phyloP scores from a whole-genome alignment of 2,113 vertebrate species.

The Phycodurus eques region DNA sequence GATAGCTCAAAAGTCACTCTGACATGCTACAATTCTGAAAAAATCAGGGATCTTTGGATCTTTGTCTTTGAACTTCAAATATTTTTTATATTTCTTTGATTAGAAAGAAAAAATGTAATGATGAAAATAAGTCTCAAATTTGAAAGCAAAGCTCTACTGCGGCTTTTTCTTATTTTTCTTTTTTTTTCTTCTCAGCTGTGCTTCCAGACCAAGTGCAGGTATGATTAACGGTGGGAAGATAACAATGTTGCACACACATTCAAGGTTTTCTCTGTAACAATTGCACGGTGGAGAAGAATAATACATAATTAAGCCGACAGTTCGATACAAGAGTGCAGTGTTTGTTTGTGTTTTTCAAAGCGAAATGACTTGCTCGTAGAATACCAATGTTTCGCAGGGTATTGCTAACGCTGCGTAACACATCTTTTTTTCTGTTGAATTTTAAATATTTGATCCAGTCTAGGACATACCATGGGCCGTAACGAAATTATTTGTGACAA shows the following conservation, averaged over 20 bases:
- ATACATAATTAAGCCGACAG: conserved; percentile 41
- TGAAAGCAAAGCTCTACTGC: background rate
- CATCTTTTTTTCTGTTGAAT: conserved; percentile 16
- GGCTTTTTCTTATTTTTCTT: background rate
- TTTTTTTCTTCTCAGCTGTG: conserved; percentile 23
- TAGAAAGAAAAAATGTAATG: background rate
- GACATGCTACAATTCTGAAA: too few relatives aligned
- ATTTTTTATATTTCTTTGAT: background rate
- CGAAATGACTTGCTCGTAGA: conserved; percentile 26
- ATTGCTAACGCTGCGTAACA: background rate
- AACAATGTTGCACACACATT: conserved; percentile 16
- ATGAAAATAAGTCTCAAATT: background rate
- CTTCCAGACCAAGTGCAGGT: conserved; percentile 10
- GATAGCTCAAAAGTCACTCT: too few relatives aligned
- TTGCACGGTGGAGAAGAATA: conserved; percentile 25
- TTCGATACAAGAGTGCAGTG: conserved; percentile 33
- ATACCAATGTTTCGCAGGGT: conserved; percentile 37
- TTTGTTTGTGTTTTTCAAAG: conserved; percentile 13
- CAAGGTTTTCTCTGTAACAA: conserved; percentile 42
- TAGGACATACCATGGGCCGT: background rate
- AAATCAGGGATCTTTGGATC: background rate
- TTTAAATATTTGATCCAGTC: conserved; percentile 6
- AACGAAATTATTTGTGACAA: background rate
- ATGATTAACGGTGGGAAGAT: background rate
- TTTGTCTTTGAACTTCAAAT: too few relatives aligned